Conservation (phyloP, 92 coral and sea anemone genomes). For the Phenganax stokvisi region DNA sequence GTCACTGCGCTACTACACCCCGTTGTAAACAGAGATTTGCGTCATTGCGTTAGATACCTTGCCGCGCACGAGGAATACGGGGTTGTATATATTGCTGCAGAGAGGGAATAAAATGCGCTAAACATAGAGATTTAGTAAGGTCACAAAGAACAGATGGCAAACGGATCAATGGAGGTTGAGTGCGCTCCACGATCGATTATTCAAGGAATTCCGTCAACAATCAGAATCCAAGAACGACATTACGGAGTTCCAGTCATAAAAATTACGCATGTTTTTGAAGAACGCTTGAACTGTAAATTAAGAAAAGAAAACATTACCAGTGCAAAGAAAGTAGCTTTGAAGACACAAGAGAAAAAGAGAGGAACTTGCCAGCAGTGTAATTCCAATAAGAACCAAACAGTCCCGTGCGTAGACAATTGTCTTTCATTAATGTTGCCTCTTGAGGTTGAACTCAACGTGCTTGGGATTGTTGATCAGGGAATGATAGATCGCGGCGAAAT, state of each 20-base stretch:
- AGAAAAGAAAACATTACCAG: not conserved
- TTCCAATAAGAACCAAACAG: not conserved
- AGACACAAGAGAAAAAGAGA: not conserved
- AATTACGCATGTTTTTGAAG: slow-evolving; percentile 25
- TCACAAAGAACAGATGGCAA: slow-evolving; percentile 17
- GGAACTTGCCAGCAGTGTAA: slow-evolving; percentile 2
- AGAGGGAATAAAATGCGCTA: too few relatives aligned
- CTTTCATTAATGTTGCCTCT: slow-evolving; percentile 28
- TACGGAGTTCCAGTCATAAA: slow-evolving; percentile 25
- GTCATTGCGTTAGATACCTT: too few relatives aligned
- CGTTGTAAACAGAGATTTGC: too few relatives aligned
- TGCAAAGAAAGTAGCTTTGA: not conserved
- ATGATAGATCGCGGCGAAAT: slow-evolving; percentile 31
- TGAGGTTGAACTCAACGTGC: slow-evolving; percentile 37
- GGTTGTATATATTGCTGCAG: too few relatives aligned
- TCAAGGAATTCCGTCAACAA: slow-evolving; percentile 24
- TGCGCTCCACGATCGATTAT: not conserved
- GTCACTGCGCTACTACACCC: too few relatives aligned
- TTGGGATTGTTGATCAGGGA: slow-evolving; percentile 37
- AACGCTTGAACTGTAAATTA: not conserved
- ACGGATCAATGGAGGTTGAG: slow-evolving; percentile 13
- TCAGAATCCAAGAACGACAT: slow-evolving; percentile 22
- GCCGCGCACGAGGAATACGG: too few relatives aligned
- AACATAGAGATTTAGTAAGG: not conserved
- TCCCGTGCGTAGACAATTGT: slow-evolving; percentile 4